Evolutionary conservation across 2,797 vertebrate genomes (phyloP).

Genomic region (Limnodromus scolopaceus): DNA sequence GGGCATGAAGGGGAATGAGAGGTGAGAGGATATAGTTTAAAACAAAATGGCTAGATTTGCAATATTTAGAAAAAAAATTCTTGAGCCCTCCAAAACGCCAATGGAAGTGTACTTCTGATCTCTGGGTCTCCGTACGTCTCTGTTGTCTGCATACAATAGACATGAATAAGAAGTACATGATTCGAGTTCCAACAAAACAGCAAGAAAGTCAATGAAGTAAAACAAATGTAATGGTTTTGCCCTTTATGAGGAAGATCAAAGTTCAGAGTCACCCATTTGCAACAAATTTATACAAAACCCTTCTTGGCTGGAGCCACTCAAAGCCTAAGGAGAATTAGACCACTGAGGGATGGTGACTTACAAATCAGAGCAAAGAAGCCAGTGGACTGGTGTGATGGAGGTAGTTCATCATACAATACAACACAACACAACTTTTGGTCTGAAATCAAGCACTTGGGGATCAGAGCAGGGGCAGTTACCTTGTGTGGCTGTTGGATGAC

Average conservation of each 20-base stretch:
- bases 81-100: background rate
- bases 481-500: slow-evolving; percentile 89
- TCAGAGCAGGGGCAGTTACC: slow-evolving; percentile 69
- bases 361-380: background rate
- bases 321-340: background rate
- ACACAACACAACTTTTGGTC: background rate
- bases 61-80: background rate
- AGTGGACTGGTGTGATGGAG: background rate
- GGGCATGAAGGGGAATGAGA: background rate
- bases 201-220: background rate
- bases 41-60: background rate
- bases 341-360: background rate
- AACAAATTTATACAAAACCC: background rate
- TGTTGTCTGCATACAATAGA: background rate
- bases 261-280: slow-evolving; percentile 2
- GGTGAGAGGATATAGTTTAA: background rate
- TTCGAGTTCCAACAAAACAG: background rate
- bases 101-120: background rate
- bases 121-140: fast-evolving
- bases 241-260: slow-evolving; percentile 8
- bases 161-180: background rate
- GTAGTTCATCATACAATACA: background rate
- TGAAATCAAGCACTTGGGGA: background rate
- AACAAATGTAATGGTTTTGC: background rate
- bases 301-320: background rate